These are phyloP conservation scores for Nemotelus pantherinus DNA, from an alignment of 2,888 invertebrate genomes.

Conservation along the genomic window DNA sequence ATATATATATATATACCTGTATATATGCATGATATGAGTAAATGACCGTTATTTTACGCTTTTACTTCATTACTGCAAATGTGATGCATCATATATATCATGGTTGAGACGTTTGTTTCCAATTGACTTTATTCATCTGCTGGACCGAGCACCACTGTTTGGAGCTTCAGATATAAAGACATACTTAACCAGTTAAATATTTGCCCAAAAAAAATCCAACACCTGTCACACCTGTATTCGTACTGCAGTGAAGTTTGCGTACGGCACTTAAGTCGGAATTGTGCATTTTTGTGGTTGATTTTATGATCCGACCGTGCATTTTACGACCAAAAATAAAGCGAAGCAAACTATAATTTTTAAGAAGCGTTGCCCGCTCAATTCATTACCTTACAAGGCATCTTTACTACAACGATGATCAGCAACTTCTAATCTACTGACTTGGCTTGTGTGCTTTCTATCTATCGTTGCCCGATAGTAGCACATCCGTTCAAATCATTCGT, in stretches of 20 bases:
- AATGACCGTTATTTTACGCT: background rate
- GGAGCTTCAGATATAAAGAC: no score
- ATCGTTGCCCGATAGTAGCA: slow-evolving; percentile 32
- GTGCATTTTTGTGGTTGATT: slow-evolving; percentile 3
- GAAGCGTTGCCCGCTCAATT: no score
- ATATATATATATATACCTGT: background rate
- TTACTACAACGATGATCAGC: slow-evolving; percentile 1
- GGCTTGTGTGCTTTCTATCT: background rate
- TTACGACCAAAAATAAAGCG: background rate
- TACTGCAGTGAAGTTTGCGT: no score
- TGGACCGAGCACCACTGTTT: no score
- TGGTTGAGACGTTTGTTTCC: no score
- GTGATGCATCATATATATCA: no score
- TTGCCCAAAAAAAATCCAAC: no score
- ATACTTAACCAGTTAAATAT: no score
- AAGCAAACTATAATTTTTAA: no score
- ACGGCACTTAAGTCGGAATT: background rate
- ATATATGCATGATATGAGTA: background rate
- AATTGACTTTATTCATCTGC: no score
- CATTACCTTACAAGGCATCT: slow-evolving; percentile 10
- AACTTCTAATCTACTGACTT: background rate
- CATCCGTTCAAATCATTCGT: slow-evolving; percentile 28
- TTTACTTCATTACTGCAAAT: background rate
- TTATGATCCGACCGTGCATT: background rate
- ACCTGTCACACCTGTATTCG: no score